Evolutionary conservation across 2,888 invertebrate genomes (phyloP).

Genomic region (Drepanosiphum platanoidis): DNA sequence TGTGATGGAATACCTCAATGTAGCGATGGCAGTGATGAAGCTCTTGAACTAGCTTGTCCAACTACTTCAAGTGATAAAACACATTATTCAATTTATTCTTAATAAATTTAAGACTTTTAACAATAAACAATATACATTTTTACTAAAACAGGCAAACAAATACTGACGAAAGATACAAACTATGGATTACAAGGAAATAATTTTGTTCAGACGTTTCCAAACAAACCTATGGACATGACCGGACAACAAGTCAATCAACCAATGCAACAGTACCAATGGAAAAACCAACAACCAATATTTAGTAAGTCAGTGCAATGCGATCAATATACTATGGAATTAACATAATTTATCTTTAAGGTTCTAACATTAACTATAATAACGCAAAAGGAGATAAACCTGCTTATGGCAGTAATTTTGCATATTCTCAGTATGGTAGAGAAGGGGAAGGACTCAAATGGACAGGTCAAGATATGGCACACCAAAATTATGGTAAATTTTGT

Average conservation of each 20-base stretch:
- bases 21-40: slow-evolving; percentile 91
- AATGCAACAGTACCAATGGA: slow-evolving; percentile 55
- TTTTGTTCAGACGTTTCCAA: slow-evolving; percentile 45
- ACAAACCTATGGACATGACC: slow-evolving; percentile 40
- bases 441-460: slow-evolving; percentile 56
- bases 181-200: slow-evolving; percentile 49
- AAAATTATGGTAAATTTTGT: slow-evolving; percentile 37
- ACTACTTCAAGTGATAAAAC: slow-evolving; percentile 65
- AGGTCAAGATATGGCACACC: slow-evolving; percentile 35
- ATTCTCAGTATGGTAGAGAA: slow-evolving; percentile 56
- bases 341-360: slow-evolving; percentile 38
- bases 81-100: background rate
- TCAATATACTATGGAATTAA: background rate
- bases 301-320: slow-evolving; percentile 22
- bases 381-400: slow-evolving; percentile 39
- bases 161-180: slow-evolving; percentile 30
- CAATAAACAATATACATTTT: background rate
- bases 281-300: slow-evolving; percentile 54
- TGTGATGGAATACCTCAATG: slow-evolving; percentile 95
- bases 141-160: slow-evolving; percentile 38
- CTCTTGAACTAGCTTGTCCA: slow-evolving; percentile 82
- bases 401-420: slow-evolving; percentile 22
- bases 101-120: background rate
- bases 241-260: slow-evolving; percentile 47
- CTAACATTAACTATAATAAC: slow-evolving; percentile 39